These are phyloP conservation scores for Chalcosyrphus nemorum DNA, from an alignment of 2,888 invertebrate genomes.

Conservation along the genomic window DNA sequence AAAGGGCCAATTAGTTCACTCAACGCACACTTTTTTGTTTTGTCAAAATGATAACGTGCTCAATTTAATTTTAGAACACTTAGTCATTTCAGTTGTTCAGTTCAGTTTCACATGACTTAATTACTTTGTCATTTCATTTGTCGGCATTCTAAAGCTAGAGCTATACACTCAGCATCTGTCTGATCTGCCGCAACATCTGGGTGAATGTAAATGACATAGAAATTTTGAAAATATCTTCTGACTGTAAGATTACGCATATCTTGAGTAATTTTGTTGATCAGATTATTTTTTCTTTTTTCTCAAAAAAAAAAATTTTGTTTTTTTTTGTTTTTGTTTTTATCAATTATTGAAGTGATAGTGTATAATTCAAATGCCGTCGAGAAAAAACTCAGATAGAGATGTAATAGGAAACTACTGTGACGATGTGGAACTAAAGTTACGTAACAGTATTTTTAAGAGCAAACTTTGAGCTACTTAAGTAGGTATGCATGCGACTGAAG, in stretches of 20 bases:
- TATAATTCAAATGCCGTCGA: neutral
- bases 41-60: constrained; percentile 27
- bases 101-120: constrained; percentile 55
- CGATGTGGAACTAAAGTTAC: neutral
- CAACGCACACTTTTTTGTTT: constrained; percentile 15
- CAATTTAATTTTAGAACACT: constrained; percentile 59
- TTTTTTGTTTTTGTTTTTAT: neutral
- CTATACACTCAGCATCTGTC: constrained; percentile 28
- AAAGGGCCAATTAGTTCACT: constrained; percentile 46
- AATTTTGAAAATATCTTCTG: constrained; percentile 13
- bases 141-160: constrained; percentile 32
- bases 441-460: neutral
- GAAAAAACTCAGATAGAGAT: constrained; percentile 7
- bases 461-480: neutral
- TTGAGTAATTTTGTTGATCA: neutral
- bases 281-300: neutral
- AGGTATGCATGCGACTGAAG: neutral
- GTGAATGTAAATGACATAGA: constrained; percentile 30
- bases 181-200: constrained; percentile 41
- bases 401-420: neutral
- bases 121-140: constrained; percentile 51
- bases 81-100: constrained; percentile 55
- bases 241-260: constrained; percentile 8
- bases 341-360: neutral
- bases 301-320: neutral